Base-by-base conservation (phyloP, 2,888 invertebrate genomes). In the Chesias legatella region DNA sequence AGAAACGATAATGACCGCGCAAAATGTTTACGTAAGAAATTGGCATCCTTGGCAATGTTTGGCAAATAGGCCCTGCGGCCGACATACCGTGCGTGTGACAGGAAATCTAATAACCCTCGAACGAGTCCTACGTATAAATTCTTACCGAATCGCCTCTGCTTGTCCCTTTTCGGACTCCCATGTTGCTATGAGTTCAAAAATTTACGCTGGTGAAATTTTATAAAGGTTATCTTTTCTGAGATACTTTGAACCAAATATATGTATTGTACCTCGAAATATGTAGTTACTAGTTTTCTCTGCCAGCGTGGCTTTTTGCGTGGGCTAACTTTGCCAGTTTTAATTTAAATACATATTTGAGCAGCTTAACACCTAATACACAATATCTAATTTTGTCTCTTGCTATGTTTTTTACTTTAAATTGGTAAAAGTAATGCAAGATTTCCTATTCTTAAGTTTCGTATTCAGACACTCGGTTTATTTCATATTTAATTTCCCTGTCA, bases 71-170 rank as follows among this genome's bases (percentile, higher is more conserved):
- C 67, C 65, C 67, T 69, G 72, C 63, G 78, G 73, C 62, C 66
- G 75, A 58, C 58, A 49, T 44, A 28, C 63, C 59, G 67, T 78
- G 81, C 68, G 69, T 79, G 79, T 82, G 82, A 82, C 82, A 73
- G 73, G 80, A 81, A 81, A 79, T 78, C 78, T 80, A 81, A 82
- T 79, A 81, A 75, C 79, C 75, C 75, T 65, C 65, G 67, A 74
- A 75, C 72, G 73, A 74, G 65, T 63, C 66, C 64, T 67, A 70
- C 74, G 72, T 73, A 73, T 69, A 76, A 72, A 73, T 74, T 68
- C 71, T 67, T 70, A 69, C 62, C 67, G 64, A 73, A 67, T 71
- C 64, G 67, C 64, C 59, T 55, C 48, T 58, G 60, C 57, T 64
- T 61, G 64, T 64, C 73, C 63, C 68, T 69, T 72, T 69, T 63